A percentile compares a stretch with the other conserved stretches of the same genome.
These are phyloP conservation scores for Neosilurus hyrtlii DNA, from an alignment of 2,797 vertebrate genomes.

Conservation along the genomic window DNA sequence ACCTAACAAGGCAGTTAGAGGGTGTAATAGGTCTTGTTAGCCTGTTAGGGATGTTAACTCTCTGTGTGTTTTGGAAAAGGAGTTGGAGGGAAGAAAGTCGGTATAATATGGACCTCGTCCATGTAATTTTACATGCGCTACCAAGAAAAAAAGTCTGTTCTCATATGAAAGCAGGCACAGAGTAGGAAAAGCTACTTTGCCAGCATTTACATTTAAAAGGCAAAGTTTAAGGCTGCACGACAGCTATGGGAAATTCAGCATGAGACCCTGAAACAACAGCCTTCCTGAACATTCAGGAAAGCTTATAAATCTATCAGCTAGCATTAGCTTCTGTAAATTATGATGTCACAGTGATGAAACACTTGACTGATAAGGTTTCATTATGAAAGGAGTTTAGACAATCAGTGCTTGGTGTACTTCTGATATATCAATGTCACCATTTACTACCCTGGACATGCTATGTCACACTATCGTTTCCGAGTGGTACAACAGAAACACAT, in stretches of 20 bases:
- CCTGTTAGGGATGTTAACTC: conserved; percentile 34
- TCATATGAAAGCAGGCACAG: background rate
- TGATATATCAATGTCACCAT: background rate
- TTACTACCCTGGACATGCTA: background rate
- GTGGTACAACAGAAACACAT: too few species aligned
- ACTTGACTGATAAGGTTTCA: background rate
- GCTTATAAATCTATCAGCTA: background rate
- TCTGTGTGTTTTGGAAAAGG: conserved; percentile 29
- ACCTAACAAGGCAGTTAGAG: conserved; percentile 27
- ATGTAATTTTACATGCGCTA: background rate
- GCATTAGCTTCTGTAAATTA: background rate
- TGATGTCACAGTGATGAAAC: background rate
- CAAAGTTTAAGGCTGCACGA: background rate
- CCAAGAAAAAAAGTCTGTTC: background rate
- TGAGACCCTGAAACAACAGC: background rate
- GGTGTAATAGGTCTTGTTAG: conserved; percentile 49
- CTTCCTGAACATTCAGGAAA: background rate
- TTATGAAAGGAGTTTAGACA: background rate
- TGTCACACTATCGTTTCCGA: too few species aligned
- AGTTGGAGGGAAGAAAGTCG: background rate
- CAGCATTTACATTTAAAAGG: background rate
- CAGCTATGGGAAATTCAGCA: background rate
- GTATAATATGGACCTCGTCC: background rate
- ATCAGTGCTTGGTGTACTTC: background rate
- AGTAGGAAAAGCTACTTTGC: background rate